Conservation (phyloP, 2,888 invertebrate species). For the Parnassius mnemosyne region DNA sequence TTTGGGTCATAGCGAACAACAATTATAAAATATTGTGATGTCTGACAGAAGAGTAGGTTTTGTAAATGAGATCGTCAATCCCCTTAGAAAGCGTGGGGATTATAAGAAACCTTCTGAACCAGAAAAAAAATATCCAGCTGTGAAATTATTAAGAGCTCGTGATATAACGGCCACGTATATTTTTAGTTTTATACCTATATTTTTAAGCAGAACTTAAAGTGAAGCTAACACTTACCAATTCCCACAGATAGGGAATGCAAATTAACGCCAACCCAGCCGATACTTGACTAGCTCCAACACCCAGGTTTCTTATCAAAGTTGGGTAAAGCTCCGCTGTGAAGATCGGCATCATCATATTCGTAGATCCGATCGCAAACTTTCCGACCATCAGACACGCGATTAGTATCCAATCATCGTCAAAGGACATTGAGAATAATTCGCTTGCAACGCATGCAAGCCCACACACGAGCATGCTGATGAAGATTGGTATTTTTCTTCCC, state of each 20-base stretch:
- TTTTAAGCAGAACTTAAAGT: too few species aligned
- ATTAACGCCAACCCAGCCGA: slow-evolving; percentile 88
- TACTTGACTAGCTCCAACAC: slow-evolving; percentile 87
- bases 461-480: slow-evolving; percentile 83
- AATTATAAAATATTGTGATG: too few species aligned
- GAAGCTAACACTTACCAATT: slow-evolving; percentile 79
- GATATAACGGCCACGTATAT: too few species aligned
- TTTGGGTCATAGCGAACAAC: too few species aligned
- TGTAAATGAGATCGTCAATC: too few species aligned
- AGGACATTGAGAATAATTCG: slow-evolving; percentile 75
- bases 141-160: too few species aligned
- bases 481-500: slow-evolving; percentile 86
- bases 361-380: slow-evolving; percentile 88
- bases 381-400: slow-evolving; percentile 89
- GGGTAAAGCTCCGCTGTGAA: slow-evolving; percentile 88
- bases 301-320: slow-evolving; percentile 85
- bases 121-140: too few species aligned
- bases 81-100: too few species aligned
- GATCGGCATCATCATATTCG: slow-evolving; percentile 89
- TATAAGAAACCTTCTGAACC: too few species aligned
- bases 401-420: slow-evolving; percentile 83
- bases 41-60: too few species aligned
- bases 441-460: slow-evolving; percentile 86
- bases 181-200: too few species aligned
- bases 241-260: slow-evolving; percentile 88